Evolutionary conservation across 37 sponge, comb jelly and placozoan genomes (phyloP).

Genomic region (Spongia lamella): DNA sequence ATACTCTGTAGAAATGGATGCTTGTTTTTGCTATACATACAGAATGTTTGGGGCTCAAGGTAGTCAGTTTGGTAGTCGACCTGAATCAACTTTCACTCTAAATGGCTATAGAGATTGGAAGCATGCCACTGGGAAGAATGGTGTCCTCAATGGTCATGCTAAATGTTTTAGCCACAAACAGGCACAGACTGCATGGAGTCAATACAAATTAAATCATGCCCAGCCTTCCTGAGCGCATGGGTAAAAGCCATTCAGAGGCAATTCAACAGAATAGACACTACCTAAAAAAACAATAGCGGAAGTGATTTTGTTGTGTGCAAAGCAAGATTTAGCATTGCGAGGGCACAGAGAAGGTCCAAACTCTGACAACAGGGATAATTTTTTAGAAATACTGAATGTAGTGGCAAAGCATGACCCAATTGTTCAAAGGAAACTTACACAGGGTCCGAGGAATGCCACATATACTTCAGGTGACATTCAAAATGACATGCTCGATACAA

Average conservation of each 20-base stretch:
- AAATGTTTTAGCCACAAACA: constrained; percentile 30
- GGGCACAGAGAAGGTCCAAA: constrained; percentile 57
- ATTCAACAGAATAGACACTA: constrained; percentile 57
- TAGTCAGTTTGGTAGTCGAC: constrained; percentile 22
- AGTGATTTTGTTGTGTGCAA: constrained; percentile 56
- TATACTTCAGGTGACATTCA: constrained; percentile 72
- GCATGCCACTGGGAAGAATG: constrained; percentile 60
- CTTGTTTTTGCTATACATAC: constrained; percentile 52
- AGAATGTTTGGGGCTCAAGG: constrained; percentile 55
- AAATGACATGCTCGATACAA: constrained; percentile 60
- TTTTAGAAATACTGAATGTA: constrained; percentile 47
- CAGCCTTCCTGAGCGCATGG: constrained; percentile 43
- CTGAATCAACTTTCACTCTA: constrained; percentile 34
- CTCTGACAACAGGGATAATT: constrained; percentile 68
- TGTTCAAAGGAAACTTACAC: constrained; percentile 3
- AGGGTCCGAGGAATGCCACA: constrained; percentile 58
- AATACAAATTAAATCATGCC: constrained; percentile 22
- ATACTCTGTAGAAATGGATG: constrained; percentile 62
- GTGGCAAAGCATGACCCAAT: constrained; percentile 51
- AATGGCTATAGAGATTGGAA: constrained; percentile 59
- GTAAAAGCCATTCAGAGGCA: constrained; percentile 36
- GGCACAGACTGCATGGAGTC: constrained; percentile 40
- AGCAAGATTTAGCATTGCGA: constrained; percentile 61
- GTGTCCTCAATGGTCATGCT: constrained; percentile 42
- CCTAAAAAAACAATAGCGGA: constrained; percentile 59